Base-by-base conservation (phyloP, 2,888 invertebrate species). In the Bellardia pandia region DNA sequence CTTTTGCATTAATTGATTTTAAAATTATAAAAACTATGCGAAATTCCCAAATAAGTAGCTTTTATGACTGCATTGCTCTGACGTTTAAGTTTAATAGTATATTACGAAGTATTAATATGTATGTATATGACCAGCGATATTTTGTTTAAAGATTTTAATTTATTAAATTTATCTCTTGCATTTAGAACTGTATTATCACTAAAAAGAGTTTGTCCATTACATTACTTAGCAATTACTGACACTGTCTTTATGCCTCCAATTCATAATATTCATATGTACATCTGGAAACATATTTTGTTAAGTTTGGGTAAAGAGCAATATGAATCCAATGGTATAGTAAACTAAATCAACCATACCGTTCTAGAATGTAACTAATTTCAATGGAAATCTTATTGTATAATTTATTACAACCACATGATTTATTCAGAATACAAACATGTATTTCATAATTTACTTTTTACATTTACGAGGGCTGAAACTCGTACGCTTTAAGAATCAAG, bases 391-490 rank as follows among this genome's bases (percentile, higher is more conserved):
- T 78, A 66, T 62, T 58, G n/a, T 56, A 23, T 81, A 69, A 86
- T 88, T 86, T 86, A 88, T 84, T 86, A 30, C 80, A 86, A 88
- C 83, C 88, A 86, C 86, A 88, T 88, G 80, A 86, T 86, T 86
- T 86, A 81, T 85, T 75, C 69, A 85, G 62, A 78, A 64, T 75
- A 14, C 45, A 74, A 75, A 64, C 62, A 84, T 80, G 58, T 53
- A 68, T 77, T 84, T 68, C 30, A n/a, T 84, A 66, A 72, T 78
- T 74, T 58, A 64, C 45, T 45, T 45, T 11, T 74, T 68, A 56
- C 40, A 56, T 74, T 80, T 77, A 77, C 74, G 68, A 84, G 83
- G 79, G 64, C 58, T 80, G 80, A n/a, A 68, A 79, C 9, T 66
- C 68, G 68, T 69, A 45, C 16, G 42, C 5, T 72, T 62, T 68